Evolutionary conservation across 1,140 invertebrate species (phyloP), one percentile per base, ranked within the genome.

Genomic region (Halyomorpha halys): DNA sequence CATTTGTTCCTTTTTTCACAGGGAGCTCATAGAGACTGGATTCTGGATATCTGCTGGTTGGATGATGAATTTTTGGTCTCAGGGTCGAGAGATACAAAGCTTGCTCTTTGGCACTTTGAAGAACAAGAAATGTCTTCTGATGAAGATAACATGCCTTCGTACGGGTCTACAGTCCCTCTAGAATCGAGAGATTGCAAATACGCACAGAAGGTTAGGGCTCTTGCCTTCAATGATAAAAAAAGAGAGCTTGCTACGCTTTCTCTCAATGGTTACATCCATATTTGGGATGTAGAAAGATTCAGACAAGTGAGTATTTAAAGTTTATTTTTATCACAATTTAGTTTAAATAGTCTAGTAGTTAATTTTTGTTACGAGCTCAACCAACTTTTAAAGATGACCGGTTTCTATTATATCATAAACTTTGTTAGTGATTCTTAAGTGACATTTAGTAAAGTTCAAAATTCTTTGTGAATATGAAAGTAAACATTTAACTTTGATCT

Each of bases 41-140:
- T 96, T 49, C 94, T 97, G 77, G 95, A 96, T 71, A 85, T 95
- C 81, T 90, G 88, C 71, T 98, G 94, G 94, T 74, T 98, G 54
- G 94, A 97, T 76, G 94, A 97, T 77, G 87, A 96, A 74, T 95
- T 93, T 78, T 74, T 97, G 60, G 92, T 97, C 18, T 92, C 91
- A 23, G 94, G 94, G 4, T 94, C 92, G 0, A 82, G 92, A 65
- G 94, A 97, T 74, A 91, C 90, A 0, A 86, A 85, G 74, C 82
- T 91, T 78, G 84, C 86, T 53, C 75, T 91, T 45, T 91, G 89
- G 89, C 79, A 83, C 65, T 73, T 80, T 27, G 79, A 78, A 51
- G 80, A 81, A 66, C 27, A 54, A n/a, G 47, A 60, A 65, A 27
- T 15, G 6, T 65, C 23, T 14, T 16, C 19, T 47, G n/a, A 59